Conservation (phyloP, 2,113 vertebrate species). For the Chascanopsetta lugubris region DNA sequence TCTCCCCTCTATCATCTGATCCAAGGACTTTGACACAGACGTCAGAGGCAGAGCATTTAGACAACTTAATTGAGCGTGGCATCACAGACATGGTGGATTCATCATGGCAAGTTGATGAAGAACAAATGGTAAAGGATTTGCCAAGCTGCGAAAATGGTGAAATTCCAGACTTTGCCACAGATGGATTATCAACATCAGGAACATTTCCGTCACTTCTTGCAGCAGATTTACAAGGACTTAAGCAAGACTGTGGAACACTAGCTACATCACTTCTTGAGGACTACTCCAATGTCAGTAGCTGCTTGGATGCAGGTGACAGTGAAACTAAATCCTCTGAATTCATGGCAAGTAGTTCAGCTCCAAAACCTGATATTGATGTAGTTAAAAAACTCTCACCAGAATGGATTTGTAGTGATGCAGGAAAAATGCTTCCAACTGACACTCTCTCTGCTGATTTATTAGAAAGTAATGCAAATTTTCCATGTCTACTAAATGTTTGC, state of each 20-base stretch:
- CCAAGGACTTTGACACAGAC: constrained; percentile 52
- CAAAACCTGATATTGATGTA: constrained; percentile 32
- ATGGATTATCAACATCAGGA: constrained; percentile 43
- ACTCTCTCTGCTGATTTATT: constrained; percentile 18
- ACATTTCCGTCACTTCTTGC: constrained; percentile 50
- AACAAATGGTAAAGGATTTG: constrained; percentile 50
- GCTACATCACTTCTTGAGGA: constrained; percentile 58
- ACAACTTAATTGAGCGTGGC: constrained; percentile 63
- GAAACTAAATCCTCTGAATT: constrained; percentile 59
- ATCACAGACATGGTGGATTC: constrained; percentile 51
- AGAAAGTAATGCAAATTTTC: constrained; percentile 7
- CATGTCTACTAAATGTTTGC: constrained; percentile 17
- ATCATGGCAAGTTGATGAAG: constrained; percentile 58
- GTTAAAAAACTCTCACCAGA: constrained; percentile 37
- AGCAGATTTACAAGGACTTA: constrained; percentile 59
- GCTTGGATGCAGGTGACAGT: constrained; percentile 65
- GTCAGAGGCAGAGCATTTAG: constrained; percentile 64
- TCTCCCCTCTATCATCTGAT: constrained; percentile 56
- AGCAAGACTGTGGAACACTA: constrained; percentile 63
- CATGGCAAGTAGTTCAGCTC: constrained; percentile 35
- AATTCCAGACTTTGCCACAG: constrained; percentile 44
- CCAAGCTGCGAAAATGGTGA: constrained; percentile 46
- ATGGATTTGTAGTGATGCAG: constrained; percentile 35
- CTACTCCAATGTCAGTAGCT: constrained; percentile 78
- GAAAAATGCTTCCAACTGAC: constrained; percentile 29